A percentile compares a stretch with the other conserved stretches of the same genome.
Evolutionary conservation across 1,140 invertebrate genomes (phyloP).

Genomic region (Brachionus calyciflorus): DNA sequence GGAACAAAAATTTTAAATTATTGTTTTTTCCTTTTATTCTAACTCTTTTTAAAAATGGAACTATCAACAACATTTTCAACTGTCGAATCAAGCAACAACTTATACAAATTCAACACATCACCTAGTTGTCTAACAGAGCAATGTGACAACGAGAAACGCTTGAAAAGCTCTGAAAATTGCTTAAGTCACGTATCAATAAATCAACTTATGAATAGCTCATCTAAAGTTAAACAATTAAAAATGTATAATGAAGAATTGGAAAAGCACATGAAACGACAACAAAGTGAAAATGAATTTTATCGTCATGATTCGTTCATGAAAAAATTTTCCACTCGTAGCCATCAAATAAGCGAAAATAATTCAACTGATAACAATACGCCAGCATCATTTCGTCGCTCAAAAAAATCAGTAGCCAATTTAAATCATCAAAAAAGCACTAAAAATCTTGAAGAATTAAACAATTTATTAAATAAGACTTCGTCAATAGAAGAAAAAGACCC

Average conservation of each 20-base stretch:
- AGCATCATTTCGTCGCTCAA: background rate
- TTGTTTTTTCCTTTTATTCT: too few relatives aligned
- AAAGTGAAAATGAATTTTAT: constrained; percentile 38
- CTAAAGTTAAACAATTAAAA: constrained; percentile 17
- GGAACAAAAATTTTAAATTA: too few relatives aligned
- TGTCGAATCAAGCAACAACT: background rate
- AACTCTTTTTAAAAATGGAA: too few relatives aligned
- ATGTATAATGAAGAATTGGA: constrained; percentile 21
- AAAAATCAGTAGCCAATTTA: constrained; percentile 44
- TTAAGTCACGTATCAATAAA: background rate
- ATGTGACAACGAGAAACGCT: too few relatives aligned
- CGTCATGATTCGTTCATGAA: constrained; percentile 90
- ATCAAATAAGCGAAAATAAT: constrained; percentile 36
- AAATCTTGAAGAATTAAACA: background rate
- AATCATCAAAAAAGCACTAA: background rate
- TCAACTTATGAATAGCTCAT: background rate
- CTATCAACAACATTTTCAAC: too few relatives aligned
- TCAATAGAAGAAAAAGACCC: background rate
- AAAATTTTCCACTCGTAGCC: constrained; percentile 82
- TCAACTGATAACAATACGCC: background rate
- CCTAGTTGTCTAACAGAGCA: background rate
- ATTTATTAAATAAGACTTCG: background rate
- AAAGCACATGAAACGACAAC: constrained; percentile 1
- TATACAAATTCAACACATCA: background rate
- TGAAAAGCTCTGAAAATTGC: background rate